Evolutionary conservation across 2,797 vertebrate species (phyloP).

Genomic region (Emydoidea blandingii): DNA sequence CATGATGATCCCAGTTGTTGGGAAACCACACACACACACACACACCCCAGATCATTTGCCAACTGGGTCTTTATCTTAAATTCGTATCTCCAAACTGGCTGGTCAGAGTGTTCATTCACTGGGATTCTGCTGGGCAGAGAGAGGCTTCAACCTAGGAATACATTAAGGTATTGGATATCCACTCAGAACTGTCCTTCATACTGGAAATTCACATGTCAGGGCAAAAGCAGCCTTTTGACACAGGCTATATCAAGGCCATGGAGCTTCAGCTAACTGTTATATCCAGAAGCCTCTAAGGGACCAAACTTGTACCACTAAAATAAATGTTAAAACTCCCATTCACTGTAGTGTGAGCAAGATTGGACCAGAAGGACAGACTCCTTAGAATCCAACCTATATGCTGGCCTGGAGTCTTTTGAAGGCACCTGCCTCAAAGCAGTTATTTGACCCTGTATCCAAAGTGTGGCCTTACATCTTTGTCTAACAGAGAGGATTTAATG

Average conservation of each 20-base stretch:
- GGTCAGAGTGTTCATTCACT: neutral
- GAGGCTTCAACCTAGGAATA: neutral
- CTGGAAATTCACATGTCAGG: neutral
- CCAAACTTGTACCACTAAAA: neutral
- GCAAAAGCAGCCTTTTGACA: neutral
- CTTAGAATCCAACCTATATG: neutral
- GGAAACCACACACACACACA: neutral
- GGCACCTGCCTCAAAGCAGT: neutral
- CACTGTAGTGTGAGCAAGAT: neutral
- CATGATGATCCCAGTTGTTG: neutral
- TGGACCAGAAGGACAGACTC: neutral
- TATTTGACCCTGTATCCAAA: neutral
- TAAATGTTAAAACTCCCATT: neutral
- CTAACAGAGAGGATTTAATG: neutral
- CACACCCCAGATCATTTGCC: neutral
- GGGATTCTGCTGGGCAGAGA: neutral
- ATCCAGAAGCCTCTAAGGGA: neutral
- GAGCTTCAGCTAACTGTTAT: neutral
- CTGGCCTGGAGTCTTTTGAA: neutral
- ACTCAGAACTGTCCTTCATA: neutral
- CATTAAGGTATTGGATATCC: neutral
- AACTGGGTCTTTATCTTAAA: neutral
- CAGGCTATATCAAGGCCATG: neutral
- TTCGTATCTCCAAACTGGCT: neutral
- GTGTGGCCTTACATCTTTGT: neutral